Evolutionary conservation across 1,140 invertebrate genomes (phyloP), one percentile per base, ranked within the genome.

Genomic region (Drosophila subobscura): DNA sequence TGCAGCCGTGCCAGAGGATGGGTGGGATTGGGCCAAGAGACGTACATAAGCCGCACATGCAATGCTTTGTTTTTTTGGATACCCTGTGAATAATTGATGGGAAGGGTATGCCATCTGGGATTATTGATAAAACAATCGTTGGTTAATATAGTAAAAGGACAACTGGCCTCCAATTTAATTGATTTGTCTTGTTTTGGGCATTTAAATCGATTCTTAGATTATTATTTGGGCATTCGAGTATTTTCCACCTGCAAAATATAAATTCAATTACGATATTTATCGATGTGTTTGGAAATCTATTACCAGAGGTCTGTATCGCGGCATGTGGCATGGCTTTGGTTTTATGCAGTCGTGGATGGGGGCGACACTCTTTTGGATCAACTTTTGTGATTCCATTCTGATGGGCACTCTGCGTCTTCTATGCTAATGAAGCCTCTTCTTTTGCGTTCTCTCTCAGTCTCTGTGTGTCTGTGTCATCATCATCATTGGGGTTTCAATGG

Each of bases 391-490:
- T 54, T 37, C 52, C 51, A 60, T 40, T 55, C 40, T 53, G 27
- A 42, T 29, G 44, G 25, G 5, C 46, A 59, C 45, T 42, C 20
- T 45, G 27, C 61, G 37, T 72, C 67, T 70, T 78, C 81, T 88
- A 86, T 86, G 83, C 83, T 86, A 86, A 86, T 86, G 83, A 86
- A 86, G 83, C 83, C 78, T 78, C 83, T 86, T 88, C 81, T 86
- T 83, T 76, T 75, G 65, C 64, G 27, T 65, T 60, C 47, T 64
- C 58, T 67, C 45, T 59, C 44, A 33, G 37, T 14, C 55, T 57
- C 42, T 23, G 27, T 56, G 53, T 44, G 52, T 46, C 20, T 59
- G 51, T 65, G 41, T 59, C 49, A 59, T 60, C 56, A 52, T 55
- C 47, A 74, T 63, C 64, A 52, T 58, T 44, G 67, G 58, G 53